Evolutionary conservation across 1,140 invertebrate genomes (phyloP), one percentile per base, ranked within the genome.

Genomic region (Micrasema minimum): DNA sequence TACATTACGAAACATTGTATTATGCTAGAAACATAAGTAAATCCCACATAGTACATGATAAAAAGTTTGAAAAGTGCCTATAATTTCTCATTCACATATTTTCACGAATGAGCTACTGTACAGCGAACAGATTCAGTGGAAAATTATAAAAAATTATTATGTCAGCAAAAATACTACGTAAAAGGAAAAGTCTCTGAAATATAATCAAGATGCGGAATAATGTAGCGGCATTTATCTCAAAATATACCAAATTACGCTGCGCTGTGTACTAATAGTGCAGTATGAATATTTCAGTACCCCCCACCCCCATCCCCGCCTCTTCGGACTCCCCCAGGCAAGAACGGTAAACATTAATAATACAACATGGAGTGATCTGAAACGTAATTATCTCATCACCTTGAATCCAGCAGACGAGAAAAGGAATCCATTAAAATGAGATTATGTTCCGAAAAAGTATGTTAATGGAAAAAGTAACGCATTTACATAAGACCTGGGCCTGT

Each of bases 391-490:
- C 59, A 64, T 64, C 59, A 46, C 59, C 59, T 23, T 46, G 59
- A 46, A 20, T 61, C 43, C 59, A 22, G 31, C 41, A 64, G 59
- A 46, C 59, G 50, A 20, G 66, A 50, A 53, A 57, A 23, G 66
- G 66, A 43, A 67, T 67, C 48, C 66, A 67, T 67, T 67, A 67
- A 55, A 67, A 57, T 45, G 66, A 64, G 66, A 67, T 67, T 67
- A 55, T 57, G 38, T 50, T 2, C 48, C 11, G 20, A 67, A 57
- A 67, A 67, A 67, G 48, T 55, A 38, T 45, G 43, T 43, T 67
- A 67, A 50, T 67, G 46, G 66, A 50, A 48, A 51, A 55, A 67
- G 48, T 48, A 57, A 45, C 26, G 23, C 66, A 55, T 67, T 67
- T 67, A 55, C 66, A 57, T 46, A 64, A 31, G 59, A 64, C 43